These are phyloP conservation scores for Piaya cayana DNA, from an alignment of 2,113 vertebrate species.

Conservation along the genomic window DNA sequence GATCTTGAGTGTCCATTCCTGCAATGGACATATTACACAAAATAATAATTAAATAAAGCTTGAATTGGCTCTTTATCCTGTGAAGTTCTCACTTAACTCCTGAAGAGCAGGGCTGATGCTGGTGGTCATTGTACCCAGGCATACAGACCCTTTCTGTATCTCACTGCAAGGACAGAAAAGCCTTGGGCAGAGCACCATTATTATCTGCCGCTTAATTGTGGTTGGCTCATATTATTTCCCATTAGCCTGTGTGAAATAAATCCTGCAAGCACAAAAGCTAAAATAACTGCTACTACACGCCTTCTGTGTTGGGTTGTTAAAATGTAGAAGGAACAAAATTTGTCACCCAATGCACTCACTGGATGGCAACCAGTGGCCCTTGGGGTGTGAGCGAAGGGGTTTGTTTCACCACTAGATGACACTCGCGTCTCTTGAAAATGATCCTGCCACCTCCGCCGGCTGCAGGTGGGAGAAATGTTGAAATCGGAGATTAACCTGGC, in stretches of 20 bases:
- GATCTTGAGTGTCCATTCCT: not conserved
- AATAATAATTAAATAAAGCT: not conserved
- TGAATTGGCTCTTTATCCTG: not conserved
- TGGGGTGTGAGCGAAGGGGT: not conserved
- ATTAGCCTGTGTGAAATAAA: not conserved
- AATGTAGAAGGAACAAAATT: not conserved
- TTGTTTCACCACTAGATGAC: constrained; percentile 45
- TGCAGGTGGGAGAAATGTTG: not conserved
- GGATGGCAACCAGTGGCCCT: not conserved
- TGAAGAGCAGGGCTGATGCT: not conserved
- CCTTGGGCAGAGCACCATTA: not conserved
- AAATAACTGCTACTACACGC: not conserved
- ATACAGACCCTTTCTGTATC: not conserved
- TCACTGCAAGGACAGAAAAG: not conserved
- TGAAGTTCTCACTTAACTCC: not conserved
- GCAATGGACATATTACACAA: not conserved
- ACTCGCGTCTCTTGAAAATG: not conserved
- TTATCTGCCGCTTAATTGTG: not conserved
- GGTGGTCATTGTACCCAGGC: not conserved
- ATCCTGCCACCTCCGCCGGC: not conserved
- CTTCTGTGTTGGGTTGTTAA: not conserved
- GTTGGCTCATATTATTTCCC: not conserved
- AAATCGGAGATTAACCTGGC: not conserved
- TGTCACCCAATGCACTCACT: not conserved
- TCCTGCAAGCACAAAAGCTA: not conserved